These are phyloP conservation scores for Cephalopachus bancanus DNA, from an alignment of 2,797 vertebrate genomes.

Conservation along the genomic window DNA sequence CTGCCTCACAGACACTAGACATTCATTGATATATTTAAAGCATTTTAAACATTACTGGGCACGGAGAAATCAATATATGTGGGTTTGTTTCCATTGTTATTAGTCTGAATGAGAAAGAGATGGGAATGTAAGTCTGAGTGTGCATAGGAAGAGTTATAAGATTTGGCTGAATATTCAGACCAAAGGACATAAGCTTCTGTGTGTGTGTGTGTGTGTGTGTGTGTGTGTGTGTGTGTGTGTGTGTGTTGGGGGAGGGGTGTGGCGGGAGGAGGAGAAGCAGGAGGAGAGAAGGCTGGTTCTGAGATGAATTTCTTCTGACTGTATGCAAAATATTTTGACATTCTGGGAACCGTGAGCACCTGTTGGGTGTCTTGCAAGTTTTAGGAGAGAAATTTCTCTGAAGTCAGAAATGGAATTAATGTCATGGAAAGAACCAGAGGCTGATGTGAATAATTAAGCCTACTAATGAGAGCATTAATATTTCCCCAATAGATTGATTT, in stretches of 20 bases:
- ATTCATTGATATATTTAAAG: not conserved
- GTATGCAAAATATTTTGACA: not conserved
- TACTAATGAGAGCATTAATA: conserved; percentile 88
- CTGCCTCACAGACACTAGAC: not conserved
- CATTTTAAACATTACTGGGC: conserved; percentile 28
- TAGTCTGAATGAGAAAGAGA: conserved; percentile 20
- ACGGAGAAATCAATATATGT: conserved; percentile 31
- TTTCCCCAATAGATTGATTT: conserved; percentile 85
- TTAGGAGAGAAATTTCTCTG: conserved; percentile 78
- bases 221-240: not conserved
- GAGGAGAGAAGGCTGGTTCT: not conserved
- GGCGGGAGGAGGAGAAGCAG: not conserved
- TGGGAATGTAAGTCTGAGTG: not conserved
- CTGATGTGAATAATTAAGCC: conserved; percentile 89
- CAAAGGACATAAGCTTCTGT: not conserved
- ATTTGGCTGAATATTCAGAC: not conserved
- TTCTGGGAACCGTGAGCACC: conserved; percentile 10
- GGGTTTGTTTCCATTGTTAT: conserved; percentile 16
- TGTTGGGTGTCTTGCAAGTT: conserved; percentile 49
- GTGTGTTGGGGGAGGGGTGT: too few relatives aligned
- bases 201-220: not conserved
- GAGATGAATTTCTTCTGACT: not conserved
- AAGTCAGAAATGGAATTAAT: conserved; percentile 83
- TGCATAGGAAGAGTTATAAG: not conserved
- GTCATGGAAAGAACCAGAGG: conserved; percentile 85